Percentiles rank a stretch among this genome's conserved stretches.
phyloP scores from a whole-genome alignment of 2,113 vertebrate species.

The Noctilio leporinus region DNA sequence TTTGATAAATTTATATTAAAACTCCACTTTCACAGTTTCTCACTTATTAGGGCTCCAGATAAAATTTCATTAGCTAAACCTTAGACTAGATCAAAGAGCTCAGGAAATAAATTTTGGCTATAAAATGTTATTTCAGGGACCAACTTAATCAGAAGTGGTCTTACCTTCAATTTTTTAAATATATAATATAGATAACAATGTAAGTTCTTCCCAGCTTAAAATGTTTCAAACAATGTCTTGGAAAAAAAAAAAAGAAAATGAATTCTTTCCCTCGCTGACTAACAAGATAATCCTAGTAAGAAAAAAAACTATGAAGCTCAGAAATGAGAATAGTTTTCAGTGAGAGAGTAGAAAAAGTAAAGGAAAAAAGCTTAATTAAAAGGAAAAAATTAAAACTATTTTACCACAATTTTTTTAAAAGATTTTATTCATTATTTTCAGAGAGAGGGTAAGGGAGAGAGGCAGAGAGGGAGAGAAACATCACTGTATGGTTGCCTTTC shows the following conservation, averaged over 20 bases:
- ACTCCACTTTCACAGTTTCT: neutral
- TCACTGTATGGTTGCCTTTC: too few species aligned
- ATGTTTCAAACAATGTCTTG: neutral
- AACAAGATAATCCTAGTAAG: neutral
- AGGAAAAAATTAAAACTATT: neutral
- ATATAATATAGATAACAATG: neutral
- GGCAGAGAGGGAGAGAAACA: too few species aligned
- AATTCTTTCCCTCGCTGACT: neutral
- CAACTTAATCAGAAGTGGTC: neutral
- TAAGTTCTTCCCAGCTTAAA: neutral
- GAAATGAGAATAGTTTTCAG: neutral
- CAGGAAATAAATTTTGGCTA: neutral
- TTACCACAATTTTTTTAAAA: neutral
- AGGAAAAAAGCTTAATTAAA: neutral
- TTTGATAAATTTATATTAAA: neutral
- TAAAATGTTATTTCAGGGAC: neutral
- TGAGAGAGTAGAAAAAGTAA: neutral
- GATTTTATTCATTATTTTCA: too few species aligned
- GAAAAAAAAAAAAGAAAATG: neutral
- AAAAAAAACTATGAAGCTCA: neutral
- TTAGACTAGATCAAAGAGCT: neutral
- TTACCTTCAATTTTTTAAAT: neutral
- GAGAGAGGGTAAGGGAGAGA: too few species aligned
- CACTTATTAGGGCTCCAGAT: neutral
- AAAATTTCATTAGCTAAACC: conserved; percentile 15